Evolutionary conservation across 2,888 invertebrate species (phyloP).

Genomic region (Thecophora atra): DNA sequence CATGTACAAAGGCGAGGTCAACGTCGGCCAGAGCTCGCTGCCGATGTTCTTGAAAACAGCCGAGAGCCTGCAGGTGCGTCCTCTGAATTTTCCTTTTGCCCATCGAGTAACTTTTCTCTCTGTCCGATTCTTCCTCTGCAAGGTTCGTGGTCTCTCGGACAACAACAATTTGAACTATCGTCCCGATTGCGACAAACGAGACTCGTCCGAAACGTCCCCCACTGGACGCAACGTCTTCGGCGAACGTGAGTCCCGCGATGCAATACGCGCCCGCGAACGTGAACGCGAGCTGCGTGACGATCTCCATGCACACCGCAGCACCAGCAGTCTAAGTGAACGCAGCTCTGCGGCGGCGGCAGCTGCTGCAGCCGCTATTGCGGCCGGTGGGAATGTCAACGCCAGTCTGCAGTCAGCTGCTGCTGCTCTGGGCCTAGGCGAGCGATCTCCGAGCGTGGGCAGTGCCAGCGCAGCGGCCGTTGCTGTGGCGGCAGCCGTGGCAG

Average conservation of each 20-base stretch:
- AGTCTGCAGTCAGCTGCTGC: slow-evolving; percentile 56
- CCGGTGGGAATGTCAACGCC: slow-evolving; percentile 57
- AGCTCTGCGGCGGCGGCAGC: slow-evolving; percentile 60
- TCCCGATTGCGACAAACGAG: slow-evolving; percentile 64
- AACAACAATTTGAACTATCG: slow-evolving; percentile 73
- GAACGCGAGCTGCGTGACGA: slow-evolving; percentile 63
- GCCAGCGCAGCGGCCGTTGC: slow-evolving; percentile 58
- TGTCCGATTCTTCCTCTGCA: slow-evolving; percentile 23
- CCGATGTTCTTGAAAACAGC: slow-evolving; percentile 92
- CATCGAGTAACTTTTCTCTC: not conserved
- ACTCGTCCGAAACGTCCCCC: slow-evolving; percentile 63
- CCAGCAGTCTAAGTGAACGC: slow-evolving; percentile 61
- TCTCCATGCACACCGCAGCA: slow-evolving; percentile 61
- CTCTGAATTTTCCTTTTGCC: not conserved
- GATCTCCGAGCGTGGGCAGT: slow-evolving; percentile 65
- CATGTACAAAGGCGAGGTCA: slow-evolving; percentile 92
- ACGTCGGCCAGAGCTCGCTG: slow-evolving; percentile 90
- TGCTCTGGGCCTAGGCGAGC: slow-evolving; percentile 61
- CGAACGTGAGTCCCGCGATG: slow-evolving; percentile 61
- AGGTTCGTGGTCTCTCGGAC: slow-evolving; percentile 84
- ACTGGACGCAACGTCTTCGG: slow-evolving; percentile 51
- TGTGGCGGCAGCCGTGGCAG: slow-evolving; percentile 57
- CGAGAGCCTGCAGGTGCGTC: slow-evolving; percentile 82
- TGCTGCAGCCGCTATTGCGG: slow-evolving; percentile 56
- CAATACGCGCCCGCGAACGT: slow-evolving; percentile 55